These are phyloP conservation scores for Parambassis ranga DNA, from an alignment of 2,797 vertebrate species.

Conservation along the genomic window DNA sequence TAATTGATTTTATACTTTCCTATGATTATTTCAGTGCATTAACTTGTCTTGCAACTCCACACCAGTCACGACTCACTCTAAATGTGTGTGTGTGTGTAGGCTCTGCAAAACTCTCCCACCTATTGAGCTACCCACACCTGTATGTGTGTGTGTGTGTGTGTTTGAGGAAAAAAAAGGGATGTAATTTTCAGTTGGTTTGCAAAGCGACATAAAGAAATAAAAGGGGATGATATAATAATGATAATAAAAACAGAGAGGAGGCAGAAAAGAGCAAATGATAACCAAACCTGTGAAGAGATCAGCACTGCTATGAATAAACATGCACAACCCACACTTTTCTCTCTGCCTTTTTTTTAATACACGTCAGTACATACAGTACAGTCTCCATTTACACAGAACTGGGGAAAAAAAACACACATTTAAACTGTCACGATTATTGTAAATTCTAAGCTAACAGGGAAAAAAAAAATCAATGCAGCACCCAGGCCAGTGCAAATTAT, in stretches of 20 bases:
- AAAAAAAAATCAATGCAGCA: background rate
- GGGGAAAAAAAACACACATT: too few species aligned
- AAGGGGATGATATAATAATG: constrained; percentile 7
- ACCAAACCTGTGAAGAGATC: constrained; percentile 65
- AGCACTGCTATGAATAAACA: constrained; percentile 76
- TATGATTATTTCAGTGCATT: background rate
- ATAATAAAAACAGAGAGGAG: background rate
- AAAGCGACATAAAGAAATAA: background rate
- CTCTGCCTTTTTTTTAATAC: constrained; percentile 45
- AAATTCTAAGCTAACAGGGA: background rate
- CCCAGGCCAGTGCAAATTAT: background rate
- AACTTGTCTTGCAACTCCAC: constrained; percentile 7
- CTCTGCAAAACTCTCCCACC: constrained; percentile 16
- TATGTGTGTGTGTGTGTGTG: background rate
- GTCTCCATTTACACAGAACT: background rate
- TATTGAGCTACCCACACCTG: constrained; percentile 43
- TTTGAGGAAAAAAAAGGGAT: background rate
- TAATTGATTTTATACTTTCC: too few species aligned
- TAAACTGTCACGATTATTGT: background rate
- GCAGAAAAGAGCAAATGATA: constrained; percentile 41
- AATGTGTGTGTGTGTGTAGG: constrained; percentile 16
- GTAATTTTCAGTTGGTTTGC: background rate
- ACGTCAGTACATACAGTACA: constrained; percentile 4
- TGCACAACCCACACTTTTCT: constrained; percentile 63
- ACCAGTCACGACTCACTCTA: constrained; percentile 47